phyloP scores from a whole-genome alignment of 2,888 invertebrate genomes.

The Pecten maximus region DNA sequence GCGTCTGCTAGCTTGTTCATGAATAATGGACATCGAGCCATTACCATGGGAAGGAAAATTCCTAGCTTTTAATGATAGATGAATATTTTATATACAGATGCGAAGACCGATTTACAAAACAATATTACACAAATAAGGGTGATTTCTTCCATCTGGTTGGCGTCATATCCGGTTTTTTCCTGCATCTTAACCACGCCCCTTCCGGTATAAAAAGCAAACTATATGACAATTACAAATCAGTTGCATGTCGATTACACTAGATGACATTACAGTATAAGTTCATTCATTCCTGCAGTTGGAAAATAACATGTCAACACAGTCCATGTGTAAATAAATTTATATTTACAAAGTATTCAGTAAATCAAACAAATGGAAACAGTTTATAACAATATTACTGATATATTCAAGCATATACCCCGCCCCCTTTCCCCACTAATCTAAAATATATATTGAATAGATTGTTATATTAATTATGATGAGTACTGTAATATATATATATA shows the following conservation, averaged over 20 bases:
- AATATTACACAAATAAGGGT: constrained; percentile 24
- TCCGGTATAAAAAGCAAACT: constrained; percentile 14
- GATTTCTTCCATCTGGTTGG: constrained; percentile 29
- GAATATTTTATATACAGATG: constrained; percentile 35
- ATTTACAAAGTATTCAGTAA: background rate
- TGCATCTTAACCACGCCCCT: background rate
- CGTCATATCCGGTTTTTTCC: constrained; percentile 31
- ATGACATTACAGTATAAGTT: background rate
- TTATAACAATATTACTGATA: background rate
- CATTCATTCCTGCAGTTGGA: background rate
- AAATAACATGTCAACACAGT: background rate
- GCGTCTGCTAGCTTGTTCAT: background rate
- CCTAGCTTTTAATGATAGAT: constrained; percentile 27
- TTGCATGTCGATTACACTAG: background rate
- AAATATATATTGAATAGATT: too few species aligned
- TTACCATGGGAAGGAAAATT: constrained; percentile 1
- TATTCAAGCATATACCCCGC: too few species aligned
- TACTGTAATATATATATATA: too few species aligned
- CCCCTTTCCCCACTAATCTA: background rate
- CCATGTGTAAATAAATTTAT: background rate
- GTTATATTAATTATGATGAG: too few species aligned
- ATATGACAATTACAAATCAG: background rate
- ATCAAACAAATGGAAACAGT: background rate
- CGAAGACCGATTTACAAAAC: constrained; percentile 29
- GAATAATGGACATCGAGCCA: background rate